These are phyloP conservation scores for Limnephilus marmoratus DNA, from an alignment of 2,888 invertebrate species.

Conservation along the genomic window DNA sequence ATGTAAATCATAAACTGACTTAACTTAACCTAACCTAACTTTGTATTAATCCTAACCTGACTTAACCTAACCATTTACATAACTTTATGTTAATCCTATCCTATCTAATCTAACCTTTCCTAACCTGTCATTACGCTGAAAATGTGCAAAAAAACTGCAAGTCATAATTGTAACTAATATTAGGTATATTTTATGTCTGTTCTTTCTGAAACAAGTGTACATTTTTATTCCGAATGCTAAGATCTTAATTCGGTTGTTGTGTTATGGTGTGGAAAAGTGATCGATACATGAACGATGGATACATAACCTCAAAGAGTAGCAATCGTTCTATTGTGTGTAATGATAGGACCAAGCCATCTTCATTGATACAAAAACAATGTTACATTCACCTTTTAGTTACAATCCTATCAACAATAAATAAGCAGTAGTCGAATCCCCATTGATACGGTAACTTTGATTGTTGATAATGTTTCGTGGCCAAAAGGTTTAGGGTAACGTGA, in stretches of 20 bases:
- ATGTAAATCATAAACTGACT: no score
- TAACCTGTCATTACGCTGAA: not conserved
- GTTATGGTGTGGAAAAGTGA: not conserved
- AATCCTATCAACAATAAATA: no score
- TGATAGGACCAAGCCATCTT: not conserved
- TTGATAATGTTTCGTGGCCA: no score
- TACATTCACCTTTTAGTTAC: not conserved
- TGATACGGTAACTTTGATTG: no score
- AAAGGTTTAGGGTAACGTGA: not conserved
- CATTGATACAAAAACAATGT: not conserved
- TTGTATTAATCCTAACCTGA: not conserved
- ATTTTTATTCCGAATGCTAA: constrained; percentile 18
- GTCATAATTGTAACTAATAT: not conserved
- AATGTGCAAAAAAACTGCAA: not conserved
- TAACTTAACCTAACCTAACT: not conserved
- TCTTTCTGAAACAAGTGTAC: constrained; percentile 10
- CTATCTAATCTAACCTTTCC: not conserved
- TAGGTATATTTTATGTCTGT: not conserved
- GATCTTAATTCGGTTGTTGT: not conserved
- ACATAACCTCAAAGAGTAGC: not conserved
- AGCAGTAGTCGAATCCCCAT: no score
- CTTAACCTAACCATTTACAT: not conserved
- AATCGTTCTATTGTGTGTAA: not conserved
- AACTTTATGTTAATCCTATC: not conserved
- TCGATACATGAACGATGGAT: not conserved